phyloP scores from a whole-genome alignment of 2,888 invertebrate genomes.

The Hydrotaea cyrtoneurina region DNA sequence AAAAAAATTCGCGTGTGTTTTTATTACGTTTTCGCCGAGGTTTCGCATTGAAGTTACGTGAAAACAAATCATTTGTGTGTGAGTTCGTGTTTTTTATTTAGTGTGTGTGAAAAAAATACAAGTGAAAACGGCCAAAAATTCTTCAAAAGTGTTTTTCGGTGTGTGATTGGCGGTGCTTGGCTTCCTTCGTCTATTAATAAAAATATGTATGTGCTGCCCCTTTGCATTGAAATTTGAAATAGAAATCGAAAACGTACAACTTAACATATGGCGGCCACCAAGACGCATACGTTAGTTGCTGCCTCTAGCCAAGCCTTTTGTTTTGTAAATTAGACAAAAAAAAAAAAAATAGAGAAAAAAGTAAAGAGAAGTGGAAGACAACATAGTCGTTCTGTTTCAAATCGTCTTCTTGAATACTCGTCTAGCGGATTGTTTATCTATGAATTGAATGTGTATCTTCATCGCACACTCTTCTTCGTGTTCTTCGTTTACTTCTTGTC shows the following conservation, averaged over 20 bases:
- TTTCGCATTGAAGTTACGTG: neutral
- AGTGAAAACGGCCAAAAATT: neutral
- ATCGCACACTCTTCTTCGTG: constrained; percentile 29
- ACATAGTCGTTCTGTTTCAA: too few relatives aligned
- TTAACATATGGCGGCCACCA: constrained; percentile 49
- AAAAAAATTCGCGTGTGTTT: constrained; percentile 6
- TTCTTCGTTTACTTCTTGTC: neutral
- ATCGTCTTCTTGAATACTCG: neutral
- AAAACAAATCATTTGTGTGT: neutral
- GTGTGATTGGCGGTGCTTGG: neutral
- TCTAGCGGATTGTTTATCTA: neutral
- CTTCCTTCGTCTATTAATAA: constrained; percentile 42
- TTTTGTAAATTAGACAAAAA: constrained; percentile 4
- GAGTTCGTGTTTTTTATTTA: neutral
- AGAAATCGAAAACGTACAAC: constrained; percentile 30
- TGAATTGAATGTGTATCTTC: neutral
- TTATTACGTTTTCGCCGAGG: neutral
- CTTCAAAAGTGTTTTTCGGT: constrained; percentile 4
- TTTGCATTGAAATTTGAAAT: constrained; percentile 50
- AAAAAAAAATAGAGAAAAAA: constrained; percentile 9
- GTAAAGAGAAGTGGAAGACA: neutral
- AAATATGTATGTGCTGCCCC: neutral
- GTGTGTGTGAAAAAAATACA: neutral
- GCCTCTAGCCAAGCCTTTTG: constrained; percentile 48
- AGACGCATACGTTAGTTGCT: neutral